Evolutionary conservation across 37 sponge, comb jelly and placozoan species (phyloP), one percentile per base, ranked within the genome.

Genomic region (Haliclona indistincta): DNA sequence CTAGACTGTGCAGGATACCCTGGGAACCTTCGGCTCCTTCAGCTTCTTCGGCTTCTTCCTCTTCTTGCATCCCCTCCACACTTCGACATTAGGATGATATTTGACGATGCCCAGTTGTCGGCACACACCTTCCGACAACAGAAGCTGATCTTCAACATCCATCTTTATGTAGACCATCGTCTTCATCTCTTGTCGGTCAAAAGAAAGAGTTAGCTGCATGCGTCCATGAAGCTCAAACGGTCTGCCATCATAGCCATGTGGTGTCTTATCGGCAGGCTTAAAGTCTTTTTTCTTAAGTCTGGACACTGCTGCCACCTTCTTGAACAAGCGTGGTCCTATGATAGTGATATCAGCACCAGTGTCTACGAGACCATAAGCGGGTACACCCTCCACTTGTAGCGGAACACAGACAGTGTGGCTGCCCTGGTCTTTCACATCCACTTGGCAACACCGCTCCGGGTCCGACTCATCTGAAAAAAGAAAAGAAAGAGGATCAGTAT

Each of bases 341-440:
- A 86, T 79, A 4, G 74, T 79, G 33, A 86, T 73, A 52, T 86
- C 80, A 5, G 80, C 79, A 38, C 78, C 86, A 26, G 64, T 85
- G 56, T 85, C 79, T 1, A 78, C 51, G 29, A 84, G 65, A 4
- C 84, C 84, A n/a, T 10, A 15, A 7, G 77, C 76, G 8, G 77
- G 70, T 3, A 76, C 76, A 30, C 76, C 84, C 39, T 67, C 62
- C 0, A 84, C 20, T 2, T 19, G 30, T 1, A 75, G 63, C 34
- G 44, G 61, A 32, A 44, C 73, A 63, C 81, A 80, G 51, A 73
- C 49, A 13, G 66, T 25, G 26, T 62, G n/a, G 39, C 74, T 81
- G 4, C 82, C 82, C 29, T 5, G n/a, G 64, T 81, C 74, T n/a
- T 37, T 26, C 20, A 79, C 54, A n/a, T 39, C 55, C 23, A 79